A percentile compares a stretch with the other conserved stretches of the same genome.
phyloP scores from a whole-genome alignment of 2,113 vertebrate species.

The Nothocercus nigrocapillus region DNA sequence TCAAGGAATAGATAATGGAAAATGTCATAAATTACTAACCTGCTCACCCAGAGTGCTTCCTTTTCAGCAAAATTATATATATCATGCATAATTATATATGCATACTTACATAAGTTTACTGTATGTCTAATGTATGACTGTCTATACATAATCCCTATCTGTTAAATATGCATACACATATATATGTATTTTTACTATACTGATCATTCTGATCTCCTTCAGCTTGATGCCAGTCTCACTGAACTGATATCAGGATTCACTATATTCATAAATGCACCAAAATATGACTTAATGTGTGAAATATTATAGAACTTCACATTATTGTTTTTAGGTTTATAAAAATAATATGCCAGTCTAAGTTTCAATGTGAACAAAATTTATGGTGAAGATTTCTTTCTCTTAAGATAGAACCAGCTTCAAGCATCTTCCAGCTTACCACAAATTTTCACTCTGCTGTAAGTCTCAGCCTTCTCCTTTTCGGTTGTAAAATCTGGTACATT shows the following conservation, averaged over 20 bases:
- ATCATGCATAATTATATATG: background rate
- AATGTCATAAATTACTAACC: constrained; percentile 53
- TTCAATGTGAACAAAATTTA: background rate
- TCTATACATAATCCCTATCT: background rate
- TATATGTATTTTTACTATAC: background rate
- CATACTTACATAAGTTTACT: background rate
- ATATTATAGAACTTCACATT: background rate
- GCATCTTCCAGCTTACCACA: background rate
- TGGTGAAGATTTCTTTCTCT: background rate
- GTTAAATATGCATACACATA: background rate
- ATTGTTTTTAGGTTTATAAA: background rate
- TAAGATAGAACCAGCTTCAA: background rate
- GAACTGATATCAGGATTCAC: background rate
- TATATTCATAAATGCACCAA: background rate
- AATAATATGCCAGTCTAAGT: background rate
- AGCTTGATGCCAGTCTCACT: background rate
- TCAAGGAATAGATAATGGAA: constrained; percentile 43
- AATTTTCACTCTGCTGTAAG: background rate
- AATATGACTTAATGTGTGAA: background rate
- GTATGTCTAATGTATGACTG: background rate
- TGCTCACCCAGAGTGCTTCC: constrained; percentile 29
- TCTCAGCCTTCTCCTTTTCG: background rate
- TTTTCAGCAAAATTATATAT: background rate
- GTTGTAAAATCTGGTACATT: background rate
- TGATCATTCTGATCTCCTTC: background rate